Conservation (phyloP, 1,140 invertebrate species). For the Riptortus pedestris region DNA sequence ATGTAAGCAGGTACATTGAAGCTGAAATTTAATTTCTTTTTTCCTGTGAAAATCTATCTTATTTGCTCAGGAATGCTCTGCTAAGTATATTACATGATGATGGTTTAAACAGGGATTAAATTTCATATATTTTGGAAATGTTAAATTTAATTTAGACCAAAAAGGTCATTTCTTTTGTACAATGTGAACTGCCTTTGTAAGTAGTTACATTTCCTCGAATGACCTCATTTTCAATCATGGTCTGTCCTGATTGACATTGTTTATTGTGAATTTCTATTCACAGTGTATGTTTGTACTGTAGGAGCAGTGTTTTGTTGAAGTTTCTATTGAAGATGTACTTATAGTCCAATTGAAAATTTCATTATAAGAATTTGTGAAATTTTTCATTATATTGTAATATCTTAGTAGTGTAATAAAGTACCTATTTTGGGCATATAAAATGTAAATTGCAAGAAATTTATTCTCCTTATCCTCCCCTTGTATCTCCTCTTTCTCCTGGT, state of each 20-base stretch:
- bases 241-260: background rate
- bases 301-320: slow-evolving; percentile 6
- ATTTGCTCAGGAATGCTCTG: too few relatives aligned
- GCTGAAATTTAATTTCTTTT: too few relatives aligned
- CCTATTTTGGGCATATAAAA: slow-evolving; percentile 16
- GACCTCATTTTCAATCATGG: too few relatives aligned
- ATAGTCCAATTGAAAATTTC: slow-evolving; percentile 16
- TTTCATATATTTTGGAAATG: background rate
- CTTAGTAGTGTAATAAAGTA: slow-evolving; percentile 18
- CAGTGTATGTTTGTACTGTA: slow-evolving; percentile 11
- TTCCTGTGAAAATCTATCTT: too few relatives aligned
- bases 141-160: too few relatives aligned
- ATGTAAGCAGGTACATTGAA: too few relatives aligned
- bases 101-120: slow-evolving; percentile 4
- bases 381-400: slow-evolving; percentile 16
- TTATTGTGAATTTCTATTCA: slow-evolving; percentile 10
- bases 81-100: background rate
- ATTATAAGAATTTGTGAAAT: slow-evolving; percentile 17
- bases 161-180: too few relatives aligned
- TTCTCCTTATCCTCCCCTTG: too few relatives aligned
- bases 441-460: too few relatives aligned
- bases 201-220: too few relatives aligned
- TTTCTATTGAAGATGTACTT: slow-evolving; percentile 4
- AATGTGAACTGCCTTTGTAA: too few relatives aligned
- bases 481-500: too few relatives aligned